These are phyloP conservation scores for Bagarius yarrelli DNA, from an alignment of 2,113 vertebrate genomes.

Conservation along the genomic window DNA sequence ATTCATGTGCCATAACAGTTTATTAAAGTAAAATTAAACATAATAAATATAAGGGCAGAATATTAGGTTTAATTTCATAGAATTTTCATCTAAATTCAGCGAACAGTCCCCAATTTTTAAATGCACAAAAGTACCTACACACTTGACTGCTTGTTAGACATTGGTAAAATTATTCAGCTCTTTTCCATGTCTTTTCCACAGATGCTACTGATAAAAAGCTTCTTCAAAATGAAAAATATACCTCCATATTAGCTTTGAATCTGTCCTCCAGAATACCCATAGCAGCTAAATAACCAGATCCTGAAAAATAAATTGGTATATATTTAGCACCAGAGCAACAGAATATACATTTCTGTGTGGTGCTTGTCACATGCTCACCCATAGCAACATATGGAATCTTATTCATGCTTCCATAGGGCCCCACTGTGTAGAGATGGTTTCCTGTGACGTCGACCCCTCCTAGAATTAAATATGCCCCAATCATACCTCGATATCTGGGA, in stretches of 20 bases:
- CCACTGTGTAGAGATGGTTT: constrained; percentile 74
- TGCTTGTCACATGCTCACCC: constrained; percentile 63
- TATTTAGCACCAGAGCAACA: neutral
- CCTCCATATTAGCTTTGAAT: constrained; percentile 76
- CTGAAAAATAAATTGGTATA: constrained; percentile 57
- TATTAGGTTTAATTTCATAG: neutral
- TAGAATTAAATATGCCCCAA: constrained; percentile 76
- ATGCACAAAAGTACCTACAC: no score
- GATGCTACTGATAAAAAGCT: neutral
- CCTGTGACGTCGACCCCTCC: constrained; percentile 80
- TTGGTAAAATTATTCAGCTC: no score
- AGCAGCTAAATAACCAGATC: constrained; percentile 78
- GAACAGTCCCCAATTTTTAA: neutral
- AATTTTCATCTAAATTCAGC: neutral
- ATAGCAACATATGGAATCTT: constrained; percentile 72
- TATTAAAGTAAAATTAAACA: neutral
- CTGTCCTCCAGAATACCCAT: constrained; percentile 80
- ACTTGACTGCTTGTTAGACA: no score
- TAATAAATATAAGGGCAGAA: neutral
- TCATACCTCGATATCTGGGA: constrained; percentile 76
- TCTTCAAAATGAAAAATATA: constrained; percentile 47
- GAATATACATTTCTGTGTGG: neutral
- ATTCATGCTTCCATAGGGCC: constrained; percentile 75
- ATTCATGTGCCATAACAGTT: neutral
- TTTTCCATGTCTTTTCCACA: neutral